Base-by-base conservation (phyloP, 2,888 invertebrate species). In the Drosophila vallismaia region DNA sequence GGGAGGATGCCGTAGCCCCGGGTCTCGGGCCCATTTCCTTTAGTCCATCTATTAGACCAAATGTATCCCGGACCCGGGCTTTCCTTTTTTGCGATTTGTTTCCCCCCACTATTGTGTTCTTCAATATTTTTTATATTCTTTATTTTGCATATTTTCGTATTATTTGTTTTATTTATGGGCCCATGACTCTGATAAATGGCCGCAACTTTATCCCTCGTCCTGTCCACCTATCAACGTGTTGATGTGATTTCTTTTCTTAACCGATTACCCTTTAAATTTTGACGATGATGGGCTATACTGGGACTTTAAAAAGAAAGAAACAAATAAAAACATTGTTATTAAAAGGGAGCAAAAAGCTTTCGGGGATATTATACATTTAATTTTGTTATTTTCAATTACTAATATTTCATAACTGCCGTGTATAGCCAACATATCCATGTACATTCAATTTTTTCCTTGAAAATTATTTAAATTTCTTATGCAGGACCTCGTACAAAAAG, bases 71-170 rank as follows among this genome's bases (percentile, higher is more conserved):
- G 19, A n/a, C 14, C 6, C 8, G 4, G 44, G 19, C 31, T 45
- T 51, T 52, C 59, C 10, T 55, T 42, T 60, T 60, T 46, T 19
- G 14, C 49, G 40, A 44, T n/a, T 48, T 50, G 51, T 7, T 9
- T 48, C n/a, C 26, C n/a, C 7, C 36, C 40, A n/a, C 42, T 54
- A 26, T 48, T 29, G 50, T 68, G 59, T 53, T 69, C 76, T 76
- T 74, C 68, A 45, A 62, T 80, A 76, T 54, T 74, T 70, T 73
- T 76, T 71, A 76, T 81, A 74, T 70, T 63, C 75, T 53, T 70
- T 82, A 78, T 81, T 87, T 83, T 85, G 86, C 86, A 83, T 85
- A 87, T 81, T 87, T 82, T 64, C 59, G 74, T 84, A 85, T 83
- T 87, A 83, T 83, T 83, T 83, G 79, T 79, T 85, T 83, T 87